Evolutionary conservation across 2,113 vertebrate genomes (phyloP), one percentile per base, ranked within the genome.

Genomic region (Thalassarche chlororhynchos): DNA sequence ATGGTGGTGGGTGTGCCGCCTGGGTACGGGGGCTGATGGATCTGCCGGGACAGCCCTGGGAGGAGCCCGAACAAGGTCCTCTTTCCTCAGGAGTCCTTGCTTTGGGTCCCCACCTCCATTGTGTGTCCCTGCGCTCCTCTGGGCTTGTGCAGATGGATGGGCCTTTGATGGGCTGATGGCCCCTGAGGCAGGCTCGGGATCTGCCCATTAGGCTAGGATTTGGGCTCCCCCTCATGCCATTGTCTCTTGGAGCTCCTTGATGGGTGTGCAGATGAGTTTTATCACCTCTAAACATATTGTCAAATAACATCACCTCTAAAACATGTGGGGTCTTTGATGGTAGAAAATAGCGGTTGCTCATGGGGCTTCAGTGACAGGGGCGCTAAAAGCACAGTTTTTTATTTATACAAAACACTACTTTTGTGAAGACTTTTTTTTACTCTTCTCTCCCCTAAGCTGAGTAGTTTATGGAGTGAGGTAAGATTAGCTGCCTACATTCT

Each of bases 1-100:
- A 10, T 6, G 14, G 54, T 13, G 18, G 42, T 49, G 44, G n/a
- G 5, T 28, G 34, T 38, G 40, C 5, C 1, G 1, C 47, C 29
- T n/a, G 62, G 24, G 31, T 6, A 6, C 36, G 0, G 1, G 4
- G 6, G 15, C n/a, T 42, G 24, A 51, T 40, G 60, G 31, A 4
- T 47, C 8, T 61, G 20, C 38, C 1, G 1, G 38, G 38, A 68
- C 25, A 68, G 29, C 17, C 46, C 34, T 26, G 20, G 28, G 7
- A 86, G 13, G 29, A 7, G 9, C 20, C 58, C 3, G 1, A 12
- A 29, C 13, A 52, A 60, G 14, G 32, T 10, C 5, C 2, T 68
- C 7, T 6, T 16, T n/a, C 38, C 36, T 47, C 15, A 0, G 20
- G 25, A 28, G n/a, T 10, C 9, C 9, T 18, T 31, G 24, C 10